These are phyloP conservation scores for Sebastes paucispinis DNA, from an alignment of 2,797 vertebrate genomes.

Conservation along the genomic window DNA sequence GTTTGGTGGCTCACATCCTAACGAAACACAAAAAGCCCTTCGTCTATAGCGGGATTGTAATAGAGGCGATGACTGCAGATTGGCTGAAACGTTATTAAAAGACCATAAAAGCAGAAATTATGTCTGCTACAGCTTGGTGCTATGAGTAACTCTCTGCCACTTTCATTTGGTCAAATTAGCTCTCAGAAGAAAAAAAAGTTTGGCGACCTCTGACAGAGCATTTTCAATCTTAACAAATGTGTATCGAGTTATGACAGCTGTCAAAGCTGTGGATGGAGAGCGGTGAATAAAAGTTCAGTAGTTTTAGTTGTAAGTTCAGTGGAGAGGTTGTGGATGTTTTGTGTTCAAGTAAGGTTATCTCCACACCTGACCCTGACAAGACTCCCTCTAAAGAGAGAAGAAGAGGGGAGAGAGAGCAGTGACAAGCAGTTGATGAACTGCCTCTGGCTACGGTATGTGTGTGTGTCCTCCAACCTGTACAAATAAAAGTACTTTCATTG, in stretches of 20 bases:
- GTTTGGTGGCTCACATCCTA: too few species aligned
- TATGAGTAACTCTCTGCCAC: too few species aligned
- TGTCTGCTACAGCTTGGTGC: too few species aligned
- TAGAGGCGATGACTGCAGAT: too few species aligned
- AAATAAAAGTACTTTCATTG: constrained; percentile 61
- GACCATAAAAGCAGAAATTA: too few species aligned
- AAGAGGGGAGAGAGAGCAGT: constrained; percentile 22
- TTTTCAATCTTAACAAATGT: not conserved
- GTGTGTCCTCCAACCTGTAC: constrained; percentile 64
- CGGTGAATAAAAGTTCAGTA: constrained; percentile 3
- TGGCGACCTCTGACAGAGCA: too few species aligned
- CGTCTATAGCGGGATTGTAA: too few species aligned
- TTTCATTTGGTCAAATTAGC: too few species aligned
- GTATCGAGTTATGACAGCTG: not conserved
- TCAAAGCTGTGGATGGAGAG: not conserved
- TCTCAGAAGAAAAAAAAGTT: too few species aligned
- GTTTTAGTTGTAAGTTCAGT: constrained; percentile 16
- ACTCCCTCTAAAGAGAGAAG: constrained; percentile 36
- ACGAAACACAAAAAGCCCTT: too few species aligned
- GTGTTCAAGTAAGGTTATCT: constrained; percentile 46
- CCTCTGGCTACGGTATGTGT: constrained; percentile 57
- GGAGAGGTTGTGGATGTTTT: constrained; percentile 21
- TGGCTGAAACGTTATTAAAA: too few species aligned
- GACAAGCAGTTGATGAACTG: constrained; percentile 71
- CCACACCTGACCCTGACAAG: constrained; percentile 52